Evolutionary conservation across 2,113 vertebrate species (phyloP).

Genomic region (Malurus cyaneus): DNA sequence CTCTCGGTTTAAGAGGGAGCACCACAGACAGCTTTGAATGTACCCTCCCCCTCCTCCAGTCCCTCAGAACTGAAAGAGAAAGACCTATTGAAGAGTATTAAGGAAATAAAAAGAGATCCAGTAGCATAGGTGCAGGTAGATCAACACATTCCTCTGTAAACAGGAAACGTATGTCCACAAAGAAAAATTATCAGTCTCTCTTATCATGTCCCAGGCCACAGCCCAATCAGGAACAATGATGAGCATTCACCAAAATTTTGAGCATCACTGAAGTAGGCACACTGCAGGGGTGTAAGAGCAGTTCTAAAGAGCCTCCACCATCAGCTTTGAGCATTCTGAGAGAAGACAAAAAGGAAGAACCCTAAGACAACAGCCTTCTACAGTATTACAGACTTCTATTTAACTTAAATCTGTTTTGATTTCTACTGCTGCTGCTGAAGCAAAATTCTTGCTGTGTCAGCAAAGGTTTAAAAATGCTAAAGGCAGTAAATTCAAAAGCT

Average conservation of each 20-base stretch:
- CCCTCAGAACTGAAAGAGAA: neutral
- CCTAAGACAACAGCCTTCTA: neutral
- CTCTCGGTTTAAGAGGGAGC: neutral
- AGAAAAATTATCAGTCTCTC: neutral
- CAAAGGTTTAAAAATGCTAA: conserved; percentile 6
- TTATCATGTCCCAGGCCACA: neutral
- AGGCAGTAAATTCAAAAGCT: neutral
- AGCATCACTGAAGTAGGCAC: neutral
- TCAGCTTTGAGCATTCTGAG: neutral
- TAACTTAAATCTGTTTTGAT: neutral
- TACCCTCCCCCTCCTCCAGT: neutral
- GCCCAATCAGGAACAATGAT: neutral
- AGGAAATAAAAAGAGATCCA: neutral
- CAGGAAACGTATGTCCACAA: neutral
- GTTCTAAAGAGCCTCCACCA: neutral
- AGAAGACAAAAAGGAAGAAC: neutral
- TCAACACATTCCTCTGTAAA: rapidly evolving
- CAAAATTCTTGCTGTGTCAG: neutral
- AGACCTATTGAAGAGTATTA: neutral
- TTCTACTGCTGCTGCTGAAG: neutral
- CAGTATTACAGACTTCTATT: neutral
- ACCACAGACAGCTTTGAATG: neutral
- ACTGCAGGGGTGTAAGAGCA: neutral
- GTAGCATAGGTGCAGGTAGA: neutral
- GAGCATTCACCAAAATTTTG: neutral